These are phyloP conservation scores for Hemaris fuciformis DNA, from an alignment of 2,888 invertebrate genomes.

Conservation along the genomic window DNA sequence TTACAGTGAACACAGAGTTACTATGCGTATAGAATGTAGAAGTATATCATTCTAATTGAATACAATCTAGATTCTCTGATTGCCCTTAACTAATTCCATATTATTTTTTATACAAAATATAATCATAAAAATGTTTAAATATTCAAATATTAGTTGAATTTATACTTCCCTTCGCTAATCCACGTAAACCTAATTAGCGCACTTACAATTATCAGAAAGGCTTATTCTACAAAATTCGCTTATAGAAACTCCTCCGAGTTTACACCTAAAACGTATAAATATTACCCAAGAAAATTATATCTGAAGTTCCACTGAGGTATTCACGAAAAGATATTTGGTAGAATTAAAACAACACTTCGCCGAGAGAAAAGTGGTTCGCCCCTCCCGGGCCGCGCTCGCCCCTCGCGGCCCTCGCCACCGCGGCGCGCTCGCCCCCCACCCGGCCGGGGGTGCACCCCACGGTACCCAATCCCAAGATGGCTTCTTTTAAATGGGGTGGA, in stretches of 20 bases:
- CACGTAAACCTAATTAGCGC: conserved; percentile 32
- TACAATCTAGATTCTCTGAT: no score
- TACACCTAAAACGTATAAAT: conserved; percentile 72
- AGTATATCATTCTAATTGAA: no score
- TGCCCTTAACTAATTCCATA: no score
- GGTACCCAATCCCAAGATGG: conserved; percentile 75
- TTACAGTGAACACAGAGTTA: background rate
- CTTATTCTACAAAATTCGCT: conserved; percentile 11
- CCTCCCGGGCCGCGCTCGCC: conserved; percentile 36
- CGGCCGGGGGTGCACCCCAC: conserved; percentile 46
- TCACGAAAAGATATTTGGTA: conserved; percentile 80
- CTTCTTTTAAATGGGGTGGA: conserved; percentile 81
- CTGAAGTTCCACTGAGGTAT: conserved; percentile 76
- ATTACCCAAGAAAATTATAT: conserved; percentile 75
- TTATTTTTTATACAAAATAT: no score
- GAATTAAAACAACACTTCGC: conserved; percentile 81
- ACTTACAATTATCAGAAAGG: conserved; percentile 34
- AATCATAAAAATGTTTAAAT: background rate
- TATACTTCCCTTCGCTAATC: conserved; percentile 19
- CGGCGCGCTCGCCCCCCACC: conserved; percentile 40
- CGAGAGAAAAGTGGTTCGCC: conserved; percentile 75
- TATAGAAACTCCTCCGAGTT: conserved; percentile 32
- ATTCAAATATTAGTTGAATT: conserved; percentile 7
- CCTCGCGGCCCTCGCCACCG: conserved; percentile 44
- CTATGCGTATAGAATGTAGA: no score